A percentile compares a stretch with the other conserved stretches of the same genome.
Conservation (phyloP, 2,797 vertebrate species). For the Chaunax sp. region DNA sequence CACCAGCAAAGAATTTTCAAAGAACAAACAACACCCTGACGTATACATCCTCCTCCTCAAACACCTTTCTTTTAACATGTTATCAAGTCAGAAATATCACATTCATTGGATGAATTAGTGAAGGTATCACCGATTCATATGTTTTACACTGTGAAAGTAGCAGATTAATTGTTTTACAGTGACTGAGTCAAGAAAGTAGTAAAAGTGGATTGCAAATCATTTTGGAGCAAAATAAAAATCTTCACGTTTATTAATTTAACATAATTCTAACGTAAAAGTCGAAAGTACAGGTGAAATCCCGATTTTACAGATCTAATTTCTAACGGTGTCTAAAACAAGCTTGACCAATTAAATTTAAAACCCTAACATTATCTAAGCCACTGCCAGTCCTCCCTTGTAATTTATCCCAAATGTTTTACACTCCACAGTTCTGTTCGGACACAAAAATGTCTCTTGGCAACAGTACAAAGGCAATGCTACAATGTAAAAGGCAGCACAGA, state of each 20-base stretch:
- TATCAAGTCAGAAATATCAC: background rate
- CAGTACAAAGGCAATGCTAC: constrained; percentile 61
- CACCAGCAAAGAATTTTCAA: constrained; percentile 31
- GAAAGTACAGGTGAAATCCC: background rate
- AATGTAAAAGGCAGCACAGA: constrained; percentile 57
- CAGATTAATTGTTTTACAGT: background rate
- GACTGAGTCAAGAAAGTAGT: background rate
- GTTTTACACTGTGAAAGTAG: background rate
- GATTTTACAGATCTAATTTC: background rate
- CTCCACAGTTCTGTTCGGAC: constrained; percentile 60
- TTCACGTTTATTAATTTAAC: too few species aligned
- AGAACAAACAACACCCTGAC: constrained; percentile 36
- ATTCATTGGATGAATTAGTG: background rate
- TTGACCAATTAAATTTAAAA: background rate
- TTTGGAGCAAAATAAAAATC: too few species aligned
- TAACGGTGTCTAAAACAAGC: constrained; percentile 11
- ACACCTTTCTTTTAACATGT: background rate
- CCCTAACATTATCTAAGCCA: constrained; percentile 13
- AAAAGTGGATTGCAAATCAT: constrained; percentile 3
- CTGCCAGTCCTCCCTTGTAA: background rate
- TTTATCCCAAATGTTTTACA: constrained; percentile 37
- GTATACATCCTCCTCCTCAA: background rate
- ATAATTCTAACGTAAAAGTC: background rate
- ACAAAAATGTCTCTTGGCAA: constrained; percentile 31
- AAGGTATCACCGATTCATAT: constrained; percentile 10